Conservation (phyloP, 2,113 vertebrate species). For the Camelus bactrianus region DNA sequence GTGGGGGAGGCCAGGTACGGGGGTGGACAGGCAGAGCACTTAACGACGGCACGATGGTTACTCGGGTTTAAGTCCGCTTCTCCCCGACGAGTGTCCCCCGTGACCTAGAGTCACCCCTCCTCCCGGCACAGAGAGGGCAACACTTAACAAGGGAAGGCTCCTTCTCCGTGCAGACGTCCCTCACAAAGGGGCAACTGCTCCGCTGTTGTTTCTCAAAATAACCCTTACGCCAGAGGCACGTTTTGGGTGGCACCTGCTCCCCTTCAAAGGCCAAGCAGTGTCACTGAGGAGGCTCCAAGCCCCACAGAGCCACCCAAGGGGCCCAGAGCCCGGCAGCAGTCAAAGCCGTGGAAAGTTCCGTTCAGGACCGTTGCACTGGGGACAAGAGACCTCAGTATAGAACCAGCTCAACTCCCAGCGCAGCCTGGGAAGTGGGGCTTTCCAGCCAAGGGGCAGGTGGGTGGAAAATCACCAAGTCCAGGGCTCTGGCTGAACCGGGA, state of each 20-base stretch:
- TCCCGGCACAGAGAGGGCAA: neutral
- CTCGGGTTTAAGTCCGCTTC: rapidly evolving
- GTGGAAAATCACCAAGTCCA: neutral
- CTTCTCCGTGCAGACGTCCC: rapidly evolving
- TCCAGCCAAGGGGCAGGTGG: too few species aligned
- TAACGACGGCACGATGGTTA: rapidly evolving
- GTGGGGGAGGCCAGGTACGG: neutral
- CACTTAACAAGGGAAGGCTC: rapidly evolving
- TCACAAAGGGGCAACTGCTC: neutral
- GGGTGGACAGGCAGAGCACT: too few species aligned
- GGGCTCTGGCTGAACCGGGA: neutral
- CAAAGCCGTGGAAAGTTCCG: neutral
- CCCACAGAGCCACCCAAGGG: neutral
- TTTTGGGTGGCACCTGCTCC: neutral
- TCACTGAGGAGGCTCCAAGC: neutral
- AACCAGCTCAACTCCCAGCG: neutral
- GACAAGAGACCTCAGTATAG: neutral
- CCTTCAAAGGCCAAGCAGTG: neutral
- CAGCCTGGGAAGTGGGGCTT: neutral
- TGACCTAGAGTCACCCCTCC: neutral
- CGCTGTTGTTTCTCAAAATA: neutral
- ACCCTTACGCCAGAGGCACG: neutral
- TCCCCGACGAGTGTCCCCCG: neutral
- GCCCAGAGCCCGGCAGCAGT: neutral
- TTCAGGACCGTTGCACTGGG: rapidly evolving